Evolutionary conservation across 2,888 invertebrate species (phyloP), one percentile per base, ranked within the genome.

Genomic region (Phoenoteleia sp.): DNA sequence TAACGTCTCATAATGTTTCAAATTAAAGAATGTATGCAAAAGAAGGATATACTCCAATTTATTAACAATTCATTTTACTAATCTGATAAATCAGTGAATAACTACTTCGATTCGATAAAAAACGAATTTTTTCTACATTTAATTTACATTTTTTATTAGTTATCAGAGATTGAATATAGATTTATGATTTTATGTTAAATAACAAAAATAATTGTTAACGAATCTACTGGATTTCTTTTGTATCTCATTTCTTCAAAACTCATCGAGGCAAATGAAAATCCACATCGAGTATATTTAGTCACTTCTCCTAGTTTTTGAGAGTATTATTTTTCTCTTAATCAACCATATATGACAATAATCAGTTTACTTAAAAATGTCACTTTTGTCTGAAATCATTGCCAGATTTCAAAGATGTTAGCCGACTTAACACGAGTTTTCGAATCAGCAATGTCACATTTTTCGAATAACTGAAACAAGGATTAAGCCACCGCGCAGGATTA

Each of bases 211-310:
- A 42, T 15, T 2, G 9, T 15, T 15, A 42, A 42, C 42, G 17
- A 42, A 15, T 42, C 42, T 42, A 42, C 15, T 17, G 42, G 42
- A 42, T 42, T 42, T 9, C 29, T 29, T n/a, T n/a, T n/a, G n/a
- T n/a, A n/a, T n/a, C n/a, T n/a, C n/a, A n/a, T n/a, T n/a, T n/a
- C n/a, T n/a, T n/a, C n/a, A 42, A 1, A 17, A 52, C 33, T 29
- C 17, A 60, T 29, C 47, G 45, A 81, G 29, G 36, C 27, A 45
- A 39, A 81, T 84, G 76, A 80, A 84, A 84, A 77, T 84, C 81
- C 81, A 81, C 72, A 23, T 69, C 72, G 71, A 76, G 76, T 66
- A 19, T 66, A 23, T 77, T 49, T 42, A 71, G 64, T 76, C 60
- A 76, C 49, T 81, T 84, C 27, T 54, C 49, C 64, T 67, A 67